Percentiles rank a stretch among this genome's conserved stretches.
phyloP scores from a whole-genome alignment of 2,888 invertebrate species.

The Pollenia labialis region DNA sequence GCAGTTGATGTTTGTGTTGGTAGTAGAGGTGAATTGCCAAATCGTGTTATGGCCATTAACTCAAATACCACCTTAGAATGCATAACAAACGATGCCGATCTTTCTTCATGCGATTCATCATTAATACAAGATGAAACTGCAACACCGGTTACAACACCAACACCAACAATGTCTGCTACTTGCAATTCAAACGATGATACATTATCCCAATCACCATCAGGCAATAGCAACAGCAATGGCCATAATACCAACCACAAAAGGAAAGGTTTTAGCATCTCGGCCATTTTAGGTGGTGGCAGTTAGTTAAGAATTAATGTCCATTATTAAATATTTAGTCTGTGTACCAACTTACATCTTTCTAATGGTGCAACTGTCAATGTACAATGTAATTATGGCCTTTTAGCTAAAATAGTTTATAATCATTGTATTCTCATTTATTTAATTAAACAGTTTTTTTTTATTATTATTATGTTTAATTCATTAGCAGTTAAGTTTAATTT shows the following conservation, averaged over 20 bases:
- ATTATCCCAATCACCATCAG: conserved; percentile 69
- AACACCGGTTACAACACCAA: conserved; percentile 51
- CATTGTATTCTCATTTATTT: conserved; percentile 62
- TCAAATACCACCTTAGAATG: conserved; percentile 72
- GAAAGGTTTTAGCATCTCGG: conserved; percentile 84
- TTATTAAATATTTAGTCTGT: conserved; percentile 25
- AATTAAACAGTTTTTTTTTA: conserved; percentile 37
- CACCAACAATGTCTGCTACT: conserved; percentile 67
- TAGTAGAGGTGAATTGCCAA: conserved; percentile 62
- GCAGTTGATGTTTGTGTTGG: conserved; percentile 14
- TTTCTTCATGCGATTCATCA: conserved; percentile 73
- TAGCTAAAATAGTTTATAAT: conserved; percentile 46
- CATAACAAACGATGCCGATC: conserved; percentile 73
- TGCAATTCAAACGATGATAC: conserved; percentile 63
- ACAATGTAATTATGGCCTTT: conserved; percentile 61
- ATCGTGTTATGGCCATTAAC: conserved; percentile 73
- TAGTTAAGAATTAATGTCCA: conserved; percentile 72
- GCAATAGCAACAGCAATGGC: conserved; percentile 62
- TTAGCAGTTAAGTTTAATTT: conserved; percentile 19
- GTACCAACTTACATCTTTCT: neutral
- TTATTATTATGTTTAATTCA: conserved; percentile 25
- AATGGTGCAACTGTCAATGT: conserved; percentile 24
- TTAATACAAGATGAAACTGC: conserved; percentile 69
- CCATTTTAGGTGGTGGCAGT: conserved; percentile 82
- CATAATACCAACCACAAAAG: conserved; percentile 74